These are phyloP conservation scores for Odontomachus brunneus DNA, from an alignment of 1,140 invertebrate species.

Conservation along the genomic window DNA sequence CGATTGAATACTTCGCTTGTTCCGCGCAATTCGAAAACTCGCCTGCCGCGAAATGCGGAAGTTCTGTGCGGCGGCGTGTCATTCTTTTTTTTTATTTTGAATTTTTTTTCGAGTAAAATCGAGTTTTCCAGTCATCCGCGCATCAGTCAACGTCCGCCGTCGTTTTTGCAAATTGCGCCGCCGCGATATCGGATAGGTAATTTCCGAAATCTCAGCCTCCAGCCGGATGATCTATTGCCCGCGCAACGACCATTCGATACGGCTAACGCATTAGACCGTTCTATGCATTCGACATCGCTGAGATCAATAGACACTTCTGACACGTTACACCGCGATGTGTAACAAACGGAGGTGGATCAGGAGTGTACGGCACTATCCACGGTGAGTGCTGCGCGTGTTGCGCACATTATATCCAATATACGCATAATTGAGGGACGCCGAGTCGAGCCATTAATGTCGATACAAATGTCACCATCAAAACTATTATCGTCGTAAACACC, in stretches of 20 bases:
- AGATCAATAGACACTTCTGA: constrained; percentile 63
- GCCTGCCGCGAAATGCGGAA: constrained; percentile 18
- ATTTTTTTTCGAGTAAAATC: constrained; percentile 33
- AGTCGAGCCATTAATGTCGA: constrained; percentile 40
- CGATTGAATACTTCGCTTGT: constrained; percentile 39
- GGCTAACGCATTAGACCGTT: constrained; percentile 56
- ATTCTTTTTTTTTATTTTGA: background rate
- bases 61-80: constrained; percentile 28
- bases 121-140: constrained; percentile 52
- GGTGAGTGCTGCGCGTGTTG: constrained; percentile 16
- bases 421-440: constrained; percentile 45
- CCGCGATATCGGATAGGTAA: constrained; percentile 60
- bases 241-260: constrained; percentile 55
- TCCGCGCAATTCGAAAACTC: constrained; percentile 37
- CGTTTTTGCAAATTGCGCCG: constrained; percentile 56
- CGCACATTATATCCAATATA: constrained; percentile 39
- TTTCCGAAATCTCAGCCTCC: constrained; percentile 57
- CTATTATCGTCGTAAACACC: constrained; percentile 7
- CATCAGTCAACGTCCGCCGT: constrained; percentile 47
- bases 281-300: constrained; percentile 58
- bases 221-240: constrained; percentile 56
- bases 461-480: constrained; percentile 28
- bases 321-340: constrained; percentile 57
- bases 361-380: constrained; percentile 38
- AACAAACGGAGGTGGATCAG: constrained; percentile 54